Base-by-base conservation (phyloP, 1,140 invertebrate species). In the Hesperophylax magnus region DNA sequence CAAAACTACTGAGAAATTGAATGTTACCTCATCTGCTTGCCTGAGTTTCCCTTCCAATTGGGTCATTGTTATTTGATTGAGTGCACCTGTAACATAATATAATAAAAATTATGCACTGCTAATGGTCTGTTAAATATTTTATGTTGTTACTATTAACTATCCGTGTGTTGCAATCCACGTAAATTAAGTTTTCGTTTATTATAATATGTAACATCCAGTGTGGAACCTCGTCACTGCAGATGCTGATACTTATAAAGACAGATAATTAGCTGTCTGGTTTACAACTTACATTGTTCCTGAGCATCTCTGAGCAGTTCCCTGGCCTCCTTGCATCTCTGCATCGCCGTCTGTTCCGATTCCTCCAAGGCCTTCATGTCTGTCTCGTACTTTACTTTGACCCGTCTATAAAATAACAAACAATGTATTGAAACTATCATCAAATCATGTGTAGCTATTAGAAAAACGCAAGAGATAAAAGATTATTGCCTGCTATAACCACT, bases 301-400 rank as follows among this genome's bases (percentile, higher is more conserved):
- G 88, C 86, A 20, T 90, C 88, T 20, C 91, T 83, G 11, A 93
- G 83, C 83, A 93, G 90, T 2, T 89, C 89, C 87, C 93, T 92
- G 0, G 91, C 86, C 77, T 94, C 91, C 58, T 90, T 91, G 82
- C 93, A 93, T 47, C 89, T 87, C 4, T 87, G 86, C 79, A 92
- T 86, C 34, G 89, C 88, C 80, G 92, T 88, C 81, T 90, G 91
- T 87, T 94, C 90, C 65, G 90, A 89, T 85, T 91, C 87, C 78
- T 93, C 94, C 34, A 94, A 84, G 77, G 94, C 91, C 76, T 91
- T 88, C 39, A 96, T 84, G 84, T 96, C 94, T 22, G 90, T 88
- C 78, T 95, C 93, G 81, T 93, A 95, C 86, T 95, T 94, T 58
- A 96, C 94, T 85, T 92, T 94, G 5, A 94, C 87, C 79, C 94